Conservation (phyloP, 2,797 vertebrate genomes). For the Falco berigora region DNA sequence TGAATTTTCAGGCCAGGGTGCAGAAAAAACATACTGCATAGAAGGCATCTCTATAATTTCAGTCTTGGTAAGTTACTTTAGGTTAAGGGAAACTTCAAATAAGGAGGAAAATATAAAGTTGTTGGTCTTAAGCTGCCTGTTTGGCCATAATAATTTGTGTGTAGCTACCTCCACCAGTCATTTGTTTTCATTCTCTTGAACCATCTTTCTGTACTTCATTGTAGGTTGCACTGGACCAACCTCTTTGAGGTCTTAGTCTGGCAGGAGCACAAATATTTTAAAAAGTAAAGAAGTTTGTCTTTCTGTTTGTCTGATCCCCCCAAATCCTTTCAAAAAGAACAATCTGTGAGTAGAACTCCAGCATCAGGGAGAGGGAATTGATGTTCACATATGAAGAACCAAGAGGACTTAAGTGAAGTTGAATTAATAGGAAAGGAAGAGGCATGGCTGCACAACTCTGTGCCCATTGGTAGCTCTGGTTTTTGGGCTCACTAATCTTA, state of each 20-base stretch:
- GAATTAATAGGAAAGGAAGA: background rate
- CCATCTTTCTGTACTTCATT: background rate
- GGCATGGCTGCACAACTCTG: background rate
- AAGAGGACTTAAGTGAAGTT: background rate
- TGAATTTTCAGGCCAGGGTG: background rate
- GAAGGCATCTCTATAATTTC: background rate
- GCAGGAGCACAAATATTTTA: background rate
- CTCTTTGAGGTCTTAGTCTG: background rate
- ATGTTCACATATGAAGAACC: background rate
- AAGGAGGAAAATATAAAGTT: background rate
- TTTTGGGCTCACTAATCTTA: background rate
- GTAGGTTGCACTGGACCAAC: background rate
- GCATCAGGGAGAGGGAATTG: background rate
- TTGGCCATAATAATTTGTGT: background rate
- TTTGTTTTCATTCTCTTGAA: background rate
- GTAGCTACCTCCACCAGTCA: background rate
- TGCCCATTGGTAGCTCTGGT: background rate
- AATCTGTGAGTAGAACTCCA: background rate
- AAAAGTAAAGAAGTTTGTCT: background rate
- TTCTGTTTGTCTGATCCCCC: background rate
- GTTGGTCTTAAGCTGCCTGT: background rate
- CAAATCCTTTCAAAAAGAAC: background rate
- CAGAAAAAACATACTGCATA: background rate
- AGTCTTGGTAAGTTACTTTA: background rate
- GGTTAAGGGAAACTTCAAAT: background rate